Conservation (phyloP, 2,113 vertebrate genomes). For the Osmerus mordax region DNA sequence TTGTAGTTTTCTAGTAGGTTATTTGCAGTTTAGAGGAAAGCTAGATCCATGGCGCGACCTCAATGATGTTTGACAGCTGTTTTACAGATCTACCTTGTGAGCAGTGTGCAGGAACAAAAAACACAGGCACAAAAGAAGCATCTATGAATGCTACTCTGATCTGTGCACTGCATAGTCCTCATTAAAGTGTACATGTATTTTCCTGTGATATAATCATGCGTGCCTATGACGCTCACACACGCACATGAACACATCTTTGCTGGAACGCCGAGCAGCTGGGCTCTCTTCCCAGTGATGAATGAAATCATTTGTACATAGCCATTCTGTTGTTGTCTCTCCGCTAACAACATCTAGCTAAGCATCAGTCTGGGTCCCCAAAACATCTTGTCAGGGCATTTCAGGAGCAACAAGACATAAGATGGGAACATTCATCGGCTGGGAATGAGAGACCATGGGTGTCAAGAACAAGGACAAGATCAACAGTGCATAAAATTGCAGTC, state of each 20-base stretch:
- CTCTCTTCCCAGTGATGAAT: constrained; percentile 32
- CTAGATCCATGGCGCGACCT: too few species aligned
- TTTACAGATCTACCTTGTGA: too few species aligned
- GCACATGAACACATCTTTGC: constrained; percentile 13
- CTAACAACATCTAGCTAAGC: constrained; percentile 39
- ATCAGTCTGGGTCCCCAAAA: constrained; percentile 26
- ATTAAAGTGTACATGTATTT: background rate
- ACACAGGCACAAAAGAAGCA: too few species aligned
- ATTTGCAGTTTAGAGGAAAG: too few species aligned
- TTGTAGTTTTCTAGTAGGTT: too few species aligned
- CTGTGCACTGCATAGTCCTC: background rate
- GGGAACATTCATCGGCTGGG: constrained; percentile 22
- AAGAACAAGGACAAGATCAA: constrained; percentile 41
- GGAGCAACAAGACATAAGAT: constrained; percentile 22
- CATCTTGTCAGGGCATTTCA: constrained; percentile 36
- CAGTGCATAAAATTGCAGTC: constrained; percentile 50
- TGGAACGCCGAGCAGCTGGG: constrained; percentile 12
- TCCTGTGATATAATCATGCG: background rate
- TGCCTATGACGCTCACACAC: constrained; percentile 20
- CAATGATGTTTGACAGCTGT: too few species aligned
- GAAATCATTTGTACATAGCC: constrained; percentile 7
- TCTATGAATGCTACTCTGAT: too few species aligned
- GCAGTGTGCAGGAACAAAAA: too few species aligned
- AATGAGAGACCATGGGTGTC: constrained; percentile 40
- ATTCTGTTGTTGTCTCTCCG: constrained; percentile 17